Base-by-base conservation (phyloP, 2,113 vertebrate genomes). In the Steatornis caripensis region DNA sequence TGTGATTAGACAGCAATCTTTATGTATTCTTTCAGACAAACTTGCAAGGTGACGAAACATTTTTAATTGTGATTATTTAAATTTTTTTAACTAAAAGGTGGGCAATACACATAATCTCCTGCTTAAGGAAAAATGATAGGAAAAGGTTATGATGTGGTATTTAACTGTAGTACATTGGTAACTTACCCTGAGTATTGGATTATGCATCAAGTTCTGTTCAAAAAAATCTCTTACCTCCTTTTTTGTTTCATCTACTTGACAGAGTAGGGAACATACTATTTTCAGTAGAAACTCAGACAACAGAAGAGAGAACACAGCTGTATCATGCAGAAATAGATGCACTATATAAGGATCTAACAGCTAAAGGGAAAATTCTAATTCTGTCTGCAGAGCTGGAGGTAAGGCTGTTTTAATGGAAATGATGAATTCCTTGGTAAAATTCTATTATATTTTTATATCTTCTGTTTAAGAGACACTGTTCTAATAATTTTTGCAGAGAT, bases 231-330 rank as follows among this genome's bases (percentile, higher is more conserved):
- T 78, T 79, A 65, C 24, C 17, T 89, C 11, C 27, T 53, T 74
- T 89, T 82, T 58, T 93, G 18, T 66, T 60, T 70, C 4, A 48
- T 85, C 78, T 54, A 20, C 86, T 51, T 90, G 90, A 95, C 57
- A 99, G 99, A 95, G 98, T 99, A 97, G 99, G 99, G 43, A 99
- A 99, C 96, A 99, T 99, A 98, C 43, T 99, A 16, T 99, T 99
- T 97, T 99, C 99, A 3, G 99, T 99, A 75, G 99, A 99, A 97
- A 99, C 99, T 6, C 99, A 99, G 97, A 99, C 99, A 24, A 99
- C 99, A 71, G 99, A 99, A 78, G 99, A 99, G 93, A 98, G 99
- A 95, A 99, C 99, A 17, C 99, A 99, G 96, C 98, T 99, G 85
- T 99, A 99, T 96, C 99, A 99, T 82, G 99, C 98, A 7, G 99